Evolutionary conservation across 2,888 invertebrate species (phyloP).

Genomic region (Muschampia plurimacula): DNA sequence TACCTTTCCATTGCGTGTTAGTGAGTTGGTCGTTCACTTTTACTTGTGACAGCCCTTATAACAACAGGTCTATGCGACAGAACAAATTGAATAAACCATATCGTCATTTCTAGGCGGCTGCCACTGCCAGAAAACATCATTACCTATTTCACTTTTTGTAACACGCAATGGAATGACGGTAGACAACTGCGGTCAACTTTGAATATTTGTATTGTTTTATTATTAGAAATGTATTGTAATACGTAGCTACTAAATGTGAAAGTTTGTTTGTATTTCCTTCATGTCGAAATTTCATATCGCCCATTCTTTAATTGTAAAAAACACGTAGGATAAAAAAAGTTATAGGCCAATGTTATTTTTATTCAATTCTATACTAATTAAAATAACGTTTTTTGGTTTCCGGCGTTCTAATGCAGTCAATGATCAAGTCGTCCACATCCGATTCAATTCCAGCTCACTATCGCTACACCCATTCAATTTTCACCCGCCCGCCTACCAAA

Average conservation of each 20-base stretch:
- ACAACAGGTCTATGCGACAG: conserved; percentile 42
- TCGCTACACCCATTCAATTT: conserved; percentile 70
- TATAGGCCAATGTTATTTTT: neutral
- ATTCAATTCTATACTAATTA: conserved; percentile 12
- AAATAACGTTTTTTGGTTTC: conserved; percentile 42
- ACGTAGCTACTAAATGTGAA: neutral
- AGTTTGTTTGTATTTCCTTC: neutral
- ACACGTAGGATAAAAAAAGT: neutral
- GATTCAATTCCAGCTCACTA: conserved; percentile 57
- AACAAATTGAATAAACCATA: conserved; percentile 74
- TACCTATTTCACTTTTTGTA: conserved; percentile 33
- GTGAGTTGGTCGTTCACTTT: neutral
- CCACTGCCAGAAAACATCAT: conserved; percentile 40
- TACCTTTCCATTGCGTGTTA: no score
- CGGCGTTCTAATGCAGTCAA: conserved; percentile 56
- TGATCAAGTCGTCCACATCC: conserved; percentile 59
- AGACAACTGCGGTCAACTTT: conserved; percentile 22
- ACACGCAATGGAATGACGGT: conserved; percentile 22
- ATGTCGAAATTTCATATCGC: neutral
- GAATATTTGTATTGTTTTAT: conserved; percentile 25
- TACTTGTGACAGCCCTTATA: conserved; percentile 13
- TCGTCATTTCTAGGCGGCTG: conserved; percentile 61
- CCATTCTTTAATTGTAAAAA: neutral
- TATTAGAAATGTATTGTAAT: neutral
- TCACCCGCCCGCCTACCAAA: conserved; percentile 65